Evolutionary conservation across 37 sponge, comb jelly and placozoan species (phyloP).

Genomic region (Beroe ovata): DNA sequence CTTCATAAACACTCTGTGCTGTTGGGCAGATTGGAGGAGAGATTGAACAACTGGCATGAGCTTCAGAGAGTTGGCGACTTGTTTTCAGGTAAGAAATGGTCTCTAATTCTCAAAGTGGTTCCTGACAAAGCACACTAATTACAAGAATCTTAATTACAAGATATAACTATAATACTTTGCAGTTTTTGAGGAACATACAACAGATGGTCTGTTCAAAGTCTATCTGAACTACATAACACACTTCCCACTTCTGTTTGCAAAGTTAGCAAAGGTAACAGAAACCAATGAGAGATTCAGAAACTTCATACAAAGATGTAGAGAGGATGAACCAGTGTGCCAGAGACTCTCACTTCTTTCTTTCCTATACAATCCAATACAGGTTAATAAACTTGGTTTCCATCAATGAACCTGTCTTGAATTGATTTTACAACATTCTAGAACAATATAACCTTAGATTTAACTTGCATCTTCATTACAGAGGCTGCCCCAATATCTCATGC

Average conservation of each 20-base stretch:
- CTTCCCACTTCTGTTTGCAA: constrained; percentile 28
- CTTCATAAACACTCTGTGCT: constrained; percentile 2
- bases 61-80: constrained; percentile 10
- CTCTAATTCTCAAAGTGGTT: too few relatives aligned
- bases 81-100: constrained; percentile 11
- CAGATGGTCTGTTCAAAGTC: constrained; percentile 34
- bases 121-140: too few relatives aligned
- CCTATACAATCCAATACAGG: constrained; percentile 65
- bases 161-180: background rate
- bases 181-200: constrained; percentile 38
- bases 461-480: constrained; percentile 12
- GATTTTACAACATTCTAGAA: background rate
- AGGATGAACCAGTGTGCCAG: constrained; percentile 42
- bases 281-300: constrained; percentile 25
- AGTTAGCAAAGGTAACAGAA: background rate
- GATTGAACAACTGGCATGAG: constrained; percentile 18
- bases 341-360: constrained; percentile 31
- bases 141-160: too few relatives aligned
- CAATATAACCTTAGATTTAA: background rate
- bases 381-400: constrained; percentile 18
- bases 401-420: background rate
- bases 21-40: background rate
- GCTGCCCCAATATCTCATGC: constrained; percentile 42
- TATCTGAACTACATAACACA: constrained; percentile 53
- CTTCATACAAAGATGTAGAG: constrained; percentile 25